Evolutionary conservation across 2,797 vertebrate genomes (phyloP).

Genomic region (Aphelocoma californica): DNA sequence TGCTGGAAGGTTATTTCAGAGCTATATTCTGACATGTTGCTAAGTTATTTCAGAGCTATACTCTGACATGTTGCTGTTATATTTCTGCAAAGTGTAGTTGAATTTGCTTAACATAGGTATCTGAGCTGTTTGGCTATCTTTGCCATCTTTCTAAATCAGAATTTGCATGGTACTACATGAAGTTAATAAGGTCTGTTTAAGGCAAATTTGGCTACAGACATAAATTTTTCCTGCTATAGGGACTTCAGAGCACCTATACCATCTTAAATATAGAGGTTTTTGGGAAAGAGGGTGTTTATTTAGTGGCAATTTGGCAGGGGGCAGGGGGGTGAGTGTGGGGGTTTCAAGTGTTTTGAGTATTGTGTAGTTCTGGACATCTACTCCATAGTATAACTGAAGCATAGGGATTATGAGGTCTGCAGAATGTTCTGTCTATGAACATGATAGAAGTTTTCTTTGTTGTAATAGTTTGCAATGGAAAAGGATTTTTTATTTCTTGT

Average conservation of each 20-base stretch:
- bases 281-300: not conserved
- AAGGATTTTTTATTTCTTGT: not conserved
- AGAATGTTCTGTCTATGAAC: not conserved
- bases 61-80: not conserved
- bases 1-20: not conserved
- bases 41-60: not conserved
- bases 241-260: not conserved
- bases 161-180: not conserved
- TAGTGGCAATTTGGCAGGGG: not conserved
- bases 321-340: rapidly evolving
- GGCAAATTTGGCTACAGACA: not conserved
- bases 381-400: not conserved
- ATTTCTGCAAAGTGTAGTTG: not conserved
- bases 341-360: not conserved
- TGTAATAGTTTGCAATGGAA: not conserved
- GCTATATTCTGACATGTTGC: not conserved
- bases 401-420: not conserved
- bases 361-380: not conserved
- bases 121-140: not conserved
- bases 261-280: not conserved
- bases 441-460: not conserved
- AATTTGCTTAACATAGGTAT: not conserved
- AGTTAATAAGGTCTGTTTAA: not conserved
- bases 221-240: not conserved
- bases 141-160: not conserved